Conservation (phyloP, 2,797 vertebrate species). For the Hypotaenidia philippensis region DNA sequence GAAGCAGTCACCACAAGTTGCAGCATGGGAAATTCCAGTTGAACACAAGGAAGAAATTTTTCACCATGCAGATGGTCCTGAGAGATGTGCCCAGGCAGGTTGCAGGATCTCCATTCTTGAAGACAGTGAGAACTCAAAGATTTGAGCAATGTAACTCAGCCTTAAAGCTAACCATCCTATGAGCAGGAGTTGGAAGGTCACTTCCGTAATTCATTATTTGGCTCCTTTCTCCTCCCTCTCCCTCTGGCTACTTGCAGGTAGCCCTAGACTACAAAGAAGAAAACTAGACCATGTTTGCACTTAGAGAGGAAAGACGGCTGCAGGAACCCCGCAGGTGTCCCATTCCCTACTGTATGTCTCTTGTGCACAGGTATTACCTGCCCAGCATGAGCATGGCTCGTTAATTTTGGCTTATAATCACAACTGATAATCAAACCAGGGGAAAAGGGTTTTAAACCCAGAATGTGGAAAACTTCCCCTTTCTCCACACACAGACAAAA, state of each 20-base stretch:
- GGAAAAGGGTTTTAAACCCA: neutral
- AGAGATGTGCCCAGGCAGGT: neutral
- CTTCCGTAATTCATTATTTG: neutral
- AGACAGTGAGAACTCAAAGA: neutral
- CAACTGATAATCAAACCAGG: neutral
- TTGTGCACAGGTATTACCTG: neutral
- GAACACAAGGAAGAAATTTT: neutral
- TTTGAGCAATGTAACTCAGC: neutral
- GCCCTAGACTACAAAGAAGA: neutral
- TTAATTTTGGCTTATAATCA: neutral
- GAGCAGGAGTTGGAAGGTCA: neutral
- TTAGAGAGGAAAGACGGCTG: neutral
- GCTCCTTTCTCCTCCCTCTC: neutral
- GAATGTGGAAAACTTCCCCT: neutral
- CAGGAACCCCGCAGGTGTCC: neutral
- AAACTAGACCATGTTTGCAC: neutral
- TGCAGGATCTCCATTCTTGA: neutral
- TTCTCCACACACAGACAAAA: neutral
- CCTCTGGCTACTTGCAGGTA: neutral
- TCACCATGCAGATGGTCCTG: neutral
- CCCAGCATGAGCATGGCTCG: neutral
- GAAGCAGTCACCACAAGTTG: neutral
- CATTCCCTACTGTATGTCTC: neutral
- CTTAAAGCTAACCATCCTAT: neutral
- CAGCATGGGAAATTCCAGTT: neutral